Conservation (phyloP, 1,140 invertebrate genomes). For the Monomorium pharaonis region DNA sequence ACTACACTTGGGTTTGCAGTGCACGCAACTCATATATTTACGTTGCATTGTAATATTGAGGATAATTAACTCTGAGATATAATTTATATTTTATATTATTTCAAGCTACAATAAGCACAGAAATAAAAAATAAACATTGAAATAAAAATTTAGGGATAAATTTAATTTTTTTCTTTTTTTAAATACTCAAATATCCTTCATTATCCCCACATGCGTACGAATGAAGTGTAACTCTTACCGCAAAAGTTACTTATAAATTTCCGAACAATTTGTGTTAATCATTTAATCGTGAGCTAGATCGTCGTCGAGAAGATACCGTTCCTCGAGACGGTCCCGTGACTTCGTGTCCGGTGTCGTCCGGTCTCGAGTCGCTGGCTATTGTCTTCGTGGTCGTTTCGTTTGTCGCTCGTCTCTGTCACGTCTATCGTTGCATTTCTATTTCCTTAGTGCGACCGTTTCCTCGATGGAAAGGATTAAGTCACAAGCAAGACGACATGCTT, state of each 20-base stretch:
- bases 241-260: background rate
- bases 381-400: constrained; percentile 66
- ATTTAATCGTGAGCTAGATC: constrained; percentile 64
- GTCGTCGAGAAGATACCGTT: constrained; percentile 71
- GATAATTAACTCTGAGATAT: background rate
- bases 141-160: background rate
- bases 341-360: constrained; percentile 74
- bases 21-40: background rate
- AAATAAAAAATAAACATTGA: background rate
- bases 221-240: background rate
- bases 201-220: background rate
- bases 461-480: constrained; percentile 10
- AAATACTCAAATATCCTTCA: background rate
- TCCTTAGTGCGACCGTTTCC: constrained; percentile 47
- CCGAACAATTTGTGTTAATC: constrained; percentile 53
- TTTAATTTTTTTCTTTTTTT: background rate
- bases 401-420: constrained; percentile 55
- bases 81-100: background rate
- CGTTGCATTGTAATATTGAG: background rate
- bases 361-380: constrained; percentile 74
- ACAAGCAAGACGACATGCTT: constrained; percentile 27
- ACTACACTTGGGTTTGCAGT: too few species aligned
- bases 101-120: background rate
- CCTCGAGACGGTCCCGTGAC: constrained; percentile 72
- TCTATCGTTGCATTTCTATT: constrained; percentile 52